Base-by-base conservation (phyloP, 2,888 invertebrate species). In the Syritta pipiens region DNA sequence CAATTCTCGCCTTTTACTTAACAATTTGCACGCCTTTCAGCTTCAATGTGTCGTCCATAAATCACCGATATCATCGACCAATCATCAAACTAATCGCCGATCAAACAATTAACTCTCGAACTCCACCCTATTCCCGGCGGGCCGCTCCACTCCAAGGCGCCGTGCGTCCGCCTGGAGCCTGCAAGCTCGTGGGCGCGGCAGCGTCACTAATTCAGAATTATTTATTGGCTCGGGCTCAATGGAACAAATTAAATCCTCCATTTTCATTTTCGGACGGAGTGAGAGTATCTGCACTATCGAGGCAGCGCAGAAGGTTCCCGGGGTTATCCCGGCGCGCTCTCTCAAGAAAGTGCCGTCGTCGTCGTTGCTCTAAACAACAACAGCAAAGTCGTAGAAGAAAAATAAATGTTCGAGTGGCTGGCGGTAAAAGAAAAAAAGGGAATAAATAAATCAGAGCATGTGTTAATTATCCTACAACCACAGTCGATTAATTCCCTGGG, bases 371-470 rank as follows among this genome's bases (percentile, higher is more conserved):
- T n/a, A n/a, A n/a, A n/a, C n/a, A n/a, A n/a, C n/a, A n/a, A n/a
- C n/a, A n/a, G n/a, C n/a, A n/a, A n/a, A n/a, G n/a, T n/a, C n/a
- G 20, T 12, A 49, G 5, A n/a, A 6, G 26, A 6, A 53, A n/a
- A 46, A 28, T 28, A 55, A 55, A 37, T 37, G 37, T 2, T 17
- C 2, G 37, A 17, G 37, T 7, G 14, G 17, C 3, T n/a, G 4
- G 1, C 14, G 17, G 37, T 6, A 7, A 7, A 7, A 14, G 17
- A n/a, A 28, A 62, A 79, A 79, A 62, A 65, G 74, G 65, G 81
- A 83, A 85, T 83, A 85, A 84, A 85, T 85, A 87, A 87, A 87
- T 86, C 85, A 86, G 83, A 84, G 82, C 86, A 85, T 84, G 85
- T 85, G 85, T 85, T 85, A 84, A 85, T 85, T 86, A 85, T 84